Conservation (phyloP, 2,113 vertebrate genomes). For the Mellivora capensis region DNA sequence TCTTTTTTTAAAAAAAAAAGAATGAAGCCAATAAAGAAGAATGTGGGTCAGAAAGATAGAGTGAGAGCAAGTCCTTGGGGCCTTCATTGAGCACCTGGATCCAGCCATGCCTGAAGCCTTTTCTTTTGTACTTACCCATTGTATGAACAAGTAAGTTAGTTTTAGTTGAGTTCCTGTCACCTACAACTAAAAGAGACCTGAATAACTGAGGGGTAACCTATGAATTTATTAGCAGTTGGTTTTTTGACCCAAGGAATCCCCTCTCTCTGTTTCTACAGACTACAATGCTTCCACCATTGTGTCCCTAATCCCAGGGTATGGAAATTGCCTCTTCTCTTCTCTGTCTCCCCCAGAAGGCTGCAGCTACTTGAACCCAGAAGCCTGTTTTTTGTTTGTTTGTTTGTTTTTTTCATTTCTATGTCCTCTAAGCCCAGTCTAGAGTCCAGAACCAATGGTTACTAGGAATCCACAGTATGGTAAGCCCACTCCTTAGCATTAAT, state of each 20-base stretch:
- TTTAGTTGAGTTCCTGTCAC: background rate
- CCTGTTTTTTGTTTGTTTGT: background rate
- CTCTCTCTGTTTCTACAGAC: background rate
- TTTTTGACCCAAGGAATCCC: background rate
- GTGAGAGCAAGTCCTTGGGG: background rate
- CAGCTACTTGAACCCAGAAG: background rate
- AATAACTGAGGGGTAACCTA: background rate
- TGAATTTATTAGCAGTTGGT: background rate
- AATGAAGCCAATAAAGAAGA: background rate
- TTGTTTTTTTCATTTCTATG: background rate
- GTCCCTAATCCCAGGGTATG: background rate
- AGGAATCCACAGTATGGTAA: background rate
- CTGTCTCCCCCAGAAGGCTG: background rate
- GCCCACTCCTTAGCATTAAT: background rate
- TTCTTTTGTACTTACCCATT: background rate
- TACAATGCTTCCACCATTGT: no score
- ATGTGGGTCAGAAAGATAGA: background rate
- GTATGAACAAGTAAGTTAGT: background rate
- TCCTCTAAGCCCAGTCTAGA: background rate
- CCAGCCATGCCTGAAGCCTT: background rate
- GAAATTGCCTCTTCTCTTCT: background rate
- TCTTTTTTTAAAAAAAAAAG: no score
- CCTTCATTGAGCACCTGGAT: background rate
- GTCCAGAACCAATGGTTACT: background rate
- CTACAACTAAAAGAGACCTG: background rate